A percentile compares a stretch with the other conserved stretches of the same genome.
phyloP scores from a whole-genome alignment of 2,888 invertebrate species.

The Amblyjoppa fuscipennis region DNA sequence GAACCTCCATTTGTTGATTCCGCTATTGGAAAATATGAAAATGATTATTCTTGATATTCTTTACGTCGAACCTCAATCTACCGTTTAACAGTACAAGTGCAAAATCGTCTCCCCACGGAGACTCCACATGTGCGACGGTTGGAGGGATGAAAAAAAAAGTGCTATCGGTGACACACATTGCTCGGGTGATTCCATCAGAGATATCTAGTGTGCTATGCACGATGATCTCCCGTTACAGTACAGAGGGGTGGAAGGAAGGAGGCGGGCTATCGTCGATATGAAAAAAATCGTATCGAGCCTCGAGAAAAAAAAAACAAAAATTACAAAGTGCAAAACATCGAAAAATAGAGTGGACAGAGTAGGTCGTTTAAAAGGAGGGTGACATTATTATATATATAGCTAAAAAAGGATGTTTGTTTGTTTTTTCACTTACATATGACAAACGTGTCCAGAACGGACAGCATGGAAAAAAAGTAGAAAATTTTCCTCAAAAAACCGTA shows the following conservation, averaged over 20 bases:
- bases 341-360: slow-evolving; percentile 44
- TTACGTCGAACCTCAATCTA: slow-evolving; percentile 46
- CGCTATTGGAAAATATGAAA: slow-evolving; percentile 87
- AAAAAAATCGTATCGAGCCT: slow-evolving; percentile 47
- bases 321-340: slow-evolving; percentile 47
- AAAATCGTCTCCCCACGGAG: slow-evolving; percentile 25
- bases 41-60: slow-evolving; percentile 83
- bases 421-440: slow-evolving; percentile 69
- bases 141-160: slow-evolving; percentile 49
- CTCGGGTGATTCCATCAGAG: slow-evolving; percentile 46
- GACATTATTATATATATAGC: slow-evolving; percentile 24
- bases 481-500: slow-evolving; percentile 82
- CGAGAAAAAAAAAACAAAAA: slow-evolving; percentile 40
- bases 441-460: slow-evolving; percentile 69
- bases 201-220: slow-evolving; percentile 32
- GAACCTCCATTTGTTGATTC: slow-evolving; percentile 91
- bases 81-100: slow-evolving; percentile 56
- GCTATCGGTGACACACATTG: slow-evolving; percentile 54
- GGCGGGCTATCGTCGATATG: slow-evolving; percentile 15
- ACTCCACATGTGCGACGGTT: slow-evolving; percentile 50
- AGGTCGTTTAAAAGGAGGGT: slow-evolving; percentile 32
- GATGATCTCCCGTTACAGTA: slow-evolving; percentile 15
- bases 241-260: background rate
- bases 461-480: slow-evolving; percentile 82
- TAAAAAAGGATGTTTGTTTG: slow-evolving; percentile 15